Percentiles rank a stretch among this genome's conserved stretches.
Evolutionary conservation across 2,888 invertebrate species (phyloP).

Genomic region (Fissipunctia ypsillon): DNA sequence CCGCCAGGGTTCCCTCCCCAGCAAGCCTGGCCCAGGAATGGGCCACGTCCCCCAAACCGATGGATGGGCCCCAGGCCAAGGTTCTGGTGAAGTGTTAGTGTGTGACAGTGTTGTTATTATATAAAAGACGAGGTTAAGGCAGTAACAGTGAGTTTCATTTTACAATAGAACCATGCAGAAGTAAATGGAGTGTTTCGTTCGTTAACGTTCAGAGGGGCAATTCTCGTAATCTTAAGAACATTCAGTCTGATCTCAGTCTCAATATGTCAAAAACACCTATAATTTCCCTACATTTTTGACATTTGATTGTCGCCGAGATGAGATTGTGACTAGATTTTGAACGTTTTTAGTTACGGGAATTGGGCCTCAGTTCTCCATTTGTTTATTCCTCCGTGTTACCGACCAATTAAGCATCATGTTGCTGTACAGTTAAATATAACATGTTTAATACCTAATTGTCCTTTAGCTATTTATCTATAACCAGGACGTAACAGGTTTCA

Average conservation of each 20-base stretch:
- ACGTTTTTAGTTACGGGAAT: no score
- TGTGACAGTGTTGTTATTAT: conserved; percentile 63
- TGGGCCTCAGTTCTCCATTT: no score
- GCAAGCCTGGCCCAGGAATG: conserved; percentile 80
- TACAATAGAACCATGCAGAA: conserved; percentile 30
- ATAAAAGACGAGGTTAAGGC: conserved; percentile 50
- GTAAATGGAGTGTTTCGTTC: conserved; percentile 31
- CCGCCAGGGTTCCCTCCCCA: conserved; percentile 72
- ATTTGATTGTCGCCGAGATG: no score
- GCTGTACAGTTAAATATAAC: conserved; percentile 6
- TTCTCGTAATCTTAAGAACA: no score
- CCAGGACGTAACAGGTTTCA: conserved; percentile 28
- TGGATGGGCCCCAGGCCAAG: conserved; percentile 84
- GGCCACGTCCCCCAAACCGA: conserved; percentile 82
- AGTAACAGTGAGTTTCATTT: conserved; percentile 64
- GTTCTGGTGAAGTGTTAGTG: conserved; percentile 82
- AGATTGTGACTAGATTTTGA: no score
- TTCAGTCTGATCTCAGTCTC: no score
- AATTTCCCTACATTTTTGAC: no score
- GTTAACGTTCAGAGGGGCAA: no score
- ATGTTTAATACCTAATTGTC: conserved; percentile 21
- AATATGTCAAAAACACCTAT: no score
- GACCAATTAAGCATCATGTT: conserved; percentile 17
- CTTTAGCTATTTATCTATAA: conserved; percentile 3
- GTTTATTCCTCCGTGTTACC: conserved; percentile 15